Conservation (phyloP, 2,797 vertebrate species). For the Kryptopterus vitreolus region DNA sequence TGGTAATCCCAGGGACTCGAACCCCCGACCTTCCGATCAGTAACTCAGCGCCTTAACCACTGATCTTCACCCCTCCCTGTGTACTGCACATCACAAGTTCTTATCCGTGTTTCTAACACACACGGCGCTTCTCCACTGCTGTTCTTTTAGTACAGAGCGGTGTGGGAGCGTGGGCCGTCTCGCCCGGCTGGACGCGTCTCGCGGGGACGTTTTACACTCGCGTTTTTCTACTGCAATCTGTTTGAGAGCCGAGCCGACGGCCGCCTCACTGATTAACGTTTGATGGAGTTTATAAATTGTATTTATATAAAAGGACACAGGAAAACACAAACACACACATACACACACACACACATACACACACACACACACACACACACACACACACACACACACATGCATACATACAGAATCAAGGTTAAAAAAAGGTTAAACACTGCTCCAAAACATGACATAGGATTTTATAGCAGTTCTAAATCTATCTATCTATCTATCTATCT, state of each 20-base stretch:
- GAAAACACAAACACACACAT: too few relatives aligned
- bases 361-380: neutral
- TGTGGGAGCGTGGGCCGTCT: constrained; percentile 1
- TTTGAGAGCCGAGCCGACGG: neutral
- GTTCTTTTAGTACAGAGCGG: neutral
- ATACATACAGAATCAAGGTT: neutral
- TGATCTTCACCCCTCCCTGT: too few relatives aligned
- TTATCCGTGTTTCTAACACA: neutral
- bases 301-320: constrained; percentile 2
- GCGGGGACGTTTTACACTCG: neutral
- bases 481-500: neutral
- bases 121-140: neutral
- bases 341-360: neutral
- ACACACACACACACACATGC: neutral
- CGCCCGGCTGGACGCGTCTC: neutral
- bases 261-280: neutral
- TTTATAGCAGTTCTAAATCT: neutral
- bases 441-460: neutral
- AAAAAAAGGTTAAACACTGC: neutral
- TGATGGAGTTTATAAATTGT: constrained; percentile 10
- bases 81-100: neutral
- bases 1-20: too few relatives aligned
- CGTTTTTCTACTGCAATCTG: constrained; percentile 1
- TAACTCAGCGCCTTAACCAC: too few relatives aligned
- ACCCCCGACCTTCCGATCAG: too few relatives aligned